Base-by-base conservation (phyloP, 1,140 invertebrate genomes). In the Thalassaphorura encarpata region DNA sequence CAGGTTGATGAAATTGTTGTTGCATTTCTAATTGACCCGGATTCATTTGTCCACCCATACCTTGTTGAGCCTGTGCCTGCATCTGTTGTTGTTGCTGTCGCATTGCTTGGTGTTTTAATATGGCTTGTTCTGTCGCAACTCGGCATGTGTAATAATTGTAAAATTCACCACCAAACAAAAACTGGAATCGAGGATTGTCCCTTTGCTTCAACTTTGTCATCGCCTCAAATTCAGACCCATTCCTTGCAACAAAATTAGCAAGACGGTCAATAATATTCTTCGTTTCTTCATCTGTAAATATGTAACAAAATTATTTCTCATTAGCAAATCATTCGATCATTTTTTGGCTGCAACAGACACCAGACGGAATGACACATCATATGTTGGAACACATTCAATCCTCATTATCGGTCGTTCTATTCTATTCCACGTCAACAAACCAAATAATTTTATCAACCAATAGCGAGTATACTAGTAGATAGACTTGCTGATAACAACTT, bases 181-280 rank as follows among this genome's bases (percentile, higher is more conserved):
- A 98, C 62, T 84, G 81, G 76, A 98, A 98, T 70, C 93, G 93
- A 15, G 91, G 89, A 74, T 98, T 97, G 67, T 92, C 89, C 72
- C 91, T 87, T 73, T 98, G 93, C 74, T 97, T 97, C 67, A 89
- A 89, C 77, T 96, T 97, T 43, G 93, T 97, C 83, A 96, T 96
- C 69, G 89, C 82, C 76, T 98, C 95, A 76, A 97, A 97, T 71
- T 97, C 93, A 1, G 90, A 91, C 19, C 95, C 95, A 86, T 97
- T 98, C 70, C 94, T 78, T 58, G 94, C 94, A 52, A 99, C 95
- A 81, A 97, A 98, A 71, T 95, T 88, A 1, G 95, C 95, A 65
- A 97, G 75, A 78, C 97, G 97, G 75, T 97, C 94, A 67, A 99
- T 97, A 68, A 97, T 97, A 75, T 95, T 97, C 64, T 84, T 80